Conservation (phyloP, 2,113 vertebrate species). For the Piaya cayana region DNA sequence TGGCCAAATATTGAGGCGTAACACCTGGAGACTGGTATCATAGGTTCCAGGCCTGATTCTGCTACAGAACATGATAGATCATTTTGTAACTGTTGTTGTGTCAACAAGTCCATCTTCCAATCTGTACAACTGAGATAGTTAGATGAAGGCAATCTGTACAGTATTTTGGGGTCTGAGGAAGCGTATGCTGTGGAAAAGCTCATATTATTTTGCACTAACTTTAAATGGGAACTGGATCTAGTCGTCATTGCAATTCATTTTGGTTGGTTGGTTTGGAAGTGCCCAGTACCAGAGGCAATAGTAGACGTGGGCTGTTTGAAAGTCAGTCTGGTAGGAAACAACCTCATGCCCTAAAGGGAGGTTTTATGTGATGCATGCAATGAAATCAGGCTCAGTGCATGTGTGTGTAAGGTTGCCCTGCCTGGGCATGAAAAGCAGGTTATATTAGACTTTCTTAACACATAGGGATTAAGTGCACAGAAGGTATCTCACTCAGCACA, state of each 20-base stretch:
- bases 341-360: not conserved
- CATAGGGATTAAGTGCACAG: rapidly evolving
- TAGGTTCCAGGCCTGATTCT: not conserved
- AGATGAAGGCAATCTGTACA: not conserved
- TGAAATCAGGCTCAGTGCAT: rapidly evolving
- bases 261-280: not conserved
- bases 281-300: not conserved
- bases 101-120: not conserved
- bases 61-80: rapidly evolving
- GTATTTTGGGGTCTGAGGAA: not conserved
- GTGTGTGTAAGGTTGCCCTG: rapidly evolving
- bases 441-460: not conserved
- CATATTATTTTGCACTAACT: not conserved
- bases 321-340: not conserved
- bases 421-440: not conserved
- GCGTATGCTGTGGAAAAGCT: not conserved
- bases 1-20: rapidly evolving
- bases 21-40: not conserved
- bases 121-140: not conserved
- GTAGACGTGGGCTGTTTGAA: not conserved
- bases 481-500: not conserved
- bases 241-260: not conserved
- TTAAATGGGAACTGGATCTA: not conserved
- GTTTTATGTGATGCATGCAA: rapidly evolving
- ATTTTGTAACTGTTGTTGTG: not conserved